These are phyloP conservation scores for Dicerorhinus sumatrensis DNA, from an alignment of 2,113 vertebrate species.

Conservation along the genomic window DNA sequence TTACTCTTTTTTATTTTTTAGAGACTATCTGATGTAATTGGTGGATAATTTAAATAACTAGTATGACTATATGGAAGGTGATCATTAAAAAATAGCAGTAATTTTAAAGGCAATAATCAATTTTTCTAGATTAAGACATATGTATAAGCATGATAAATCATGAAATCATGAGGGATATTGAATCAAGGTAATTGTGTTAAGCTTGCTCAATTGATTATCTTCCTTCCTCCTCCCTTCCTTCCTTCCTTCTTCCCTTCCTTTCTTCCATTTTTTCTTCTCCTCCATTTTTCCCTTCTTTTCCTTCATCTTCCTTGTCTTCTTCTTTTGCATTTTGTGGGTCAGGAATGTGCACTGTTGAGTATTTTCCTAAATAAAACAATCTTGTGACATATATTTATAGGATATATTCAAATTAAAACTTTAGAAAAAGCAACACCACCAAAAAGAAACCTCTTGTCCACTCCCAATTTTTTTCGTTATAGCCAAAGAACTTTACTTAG, in stretches of 20 bases:
- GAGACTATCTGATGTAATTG: no score
- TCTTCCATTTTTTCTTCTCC: neutral
- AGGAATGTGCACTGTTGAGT: neutral
- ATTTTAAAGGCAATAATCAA: no score
- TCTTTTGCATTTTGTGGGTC: neutral
- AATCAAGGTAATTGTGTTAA: no score
- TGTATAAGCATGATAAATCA: no score
- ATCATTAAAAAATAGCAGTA: no score
- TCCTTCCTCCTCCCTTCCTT: no score
- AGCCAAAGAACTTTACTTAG: neutral
- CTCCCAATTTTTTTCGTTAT: neutral
- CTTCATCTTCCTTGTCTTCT: neutral
- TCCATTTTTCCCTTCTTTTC: neutral
- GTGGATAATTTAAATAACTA: no score
- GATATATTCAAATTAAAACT: neutral
- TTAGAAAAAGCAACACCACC: neutral
- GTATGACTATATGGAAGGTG: no score
- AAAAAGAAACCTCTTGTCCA: neutral
- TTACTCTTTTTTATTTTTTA: no score
- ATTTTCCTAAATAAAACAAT: neutral
- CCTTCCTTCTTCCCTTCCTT: neutral
- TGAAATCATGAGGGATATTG: no score
- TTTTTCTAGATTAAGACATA: no score
- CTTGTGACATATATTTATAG: neutral
- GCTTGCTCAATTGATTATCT: no score